Percentiles rank a stretch among this genome's conserved stretches.
phyloP scores from a whole-genome alignment of 2,888 invertebrate species.

The Spicauda simplicius region DNA sequence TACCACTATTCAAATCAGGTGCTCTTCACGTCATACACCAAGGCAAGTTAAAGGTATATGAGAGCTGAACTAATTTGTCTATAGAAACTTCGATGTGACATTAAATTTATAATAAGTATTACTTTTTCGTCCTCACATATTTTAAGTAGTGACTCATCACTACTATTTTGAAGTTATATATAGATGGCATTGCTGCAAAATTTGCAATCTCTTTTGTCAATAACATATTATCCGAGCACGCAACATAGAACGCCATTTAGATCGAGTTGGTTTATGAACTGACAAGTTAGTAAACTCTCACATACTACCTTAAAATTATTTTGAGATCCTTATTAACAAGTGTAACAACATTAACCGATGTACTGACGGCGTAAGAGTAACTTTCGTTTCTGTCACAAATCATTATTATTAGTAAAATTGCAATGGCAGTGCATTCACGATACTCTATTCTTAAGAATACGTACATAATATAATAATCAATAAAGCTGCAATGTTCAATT shows the following conservation, averaged over 20 bases:
- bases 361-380: constrained; percentile 21
- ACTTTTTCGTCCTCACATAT: too few species aligned
- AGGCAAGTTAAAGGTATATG: constrained; percentile 54
- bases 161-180: too few species aligned
- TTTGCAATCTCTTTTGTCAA: too few species aligned
- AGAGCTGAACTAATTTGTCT: constrained; percentile 22
- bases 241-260: background rate
- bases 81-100: background rate
- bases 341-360: constrained; percentile 22
- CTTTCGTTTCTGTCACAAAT: constrained; percentile 41
- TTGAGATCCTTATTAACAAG: constrained; percentile 45
- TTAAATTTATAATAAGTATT: too few species aligned
- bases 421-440: constrained; percentile 61
- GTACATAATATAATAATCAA: constrained; percentile 6
- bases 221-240: too few species aligned
- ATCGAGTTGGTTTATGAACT: background rate
- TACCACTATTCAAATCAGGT: constrained; percentile 45
- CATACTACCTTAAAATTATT: constrained; percentile 39
- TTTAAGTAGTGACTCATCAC: too few species aligned
- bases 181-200: too few species aligned
- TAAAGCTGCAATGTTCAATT: constrained; percentile 22
- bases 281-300: constrained; percentile 26
- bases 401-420: constrained; percentile 45
- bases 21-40: constrained; percentile 50
- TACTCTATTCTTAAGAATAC: constrained; percentile 40